Conservation (phyloP, 2,888 invertebrate genomes). For the Cantharis flavilabris region DNA sequence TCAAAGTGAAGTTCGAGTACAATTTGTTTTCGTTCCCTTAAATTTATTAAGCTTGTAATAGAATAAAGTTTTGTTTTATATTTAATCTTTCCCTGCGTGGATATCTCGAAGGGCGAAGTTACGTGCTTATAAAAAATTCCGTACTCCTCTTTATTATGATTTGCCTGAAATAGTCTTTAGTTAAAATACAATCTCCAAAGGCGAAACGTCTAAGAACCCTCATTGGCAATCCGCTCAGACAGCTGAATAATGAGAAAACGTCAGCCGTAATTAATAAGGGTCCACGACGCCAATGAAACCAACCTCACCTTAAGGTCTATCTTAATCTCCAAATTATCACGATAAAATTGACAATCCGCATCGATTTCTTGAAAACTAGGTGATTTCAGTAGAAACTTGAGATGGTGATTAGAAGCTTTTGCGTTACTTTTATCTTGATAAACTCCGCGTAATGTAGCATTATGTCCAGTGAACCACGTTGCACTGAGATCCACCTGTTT, state of each 20-base stretch:
- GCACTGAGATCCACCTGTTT: constrained; percentile 71
- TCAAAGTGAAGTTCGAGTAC: constrained; percentile 77
- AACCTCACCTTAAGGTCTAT: constrained; percentile 66
- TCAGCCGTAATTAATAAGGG: constrained; percentile 49
- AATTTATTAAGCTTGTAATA: constrained; percentile 66
- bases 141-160: constrained; percentile 70
- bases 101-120: constrained; percentile 64
- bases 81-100: constrained; percentile 69
- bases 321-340: constrained; percentile 70
- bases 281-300: constrained; percentile 42
- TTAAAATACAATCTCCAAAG: constrained; percentile 21
- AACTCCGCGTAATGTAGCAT: constrained; percentile 69
- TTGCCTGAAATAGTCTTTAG: constrained; percentile 56
- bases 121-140: constrained; percentile 68
- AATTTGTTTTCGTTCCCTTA: constrained; percentile 68
- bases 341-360: constrained; percentile 67
- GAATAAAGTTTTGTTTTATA: constrained; percentile 72
- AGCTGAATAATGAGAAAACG: constrained; percentile 50
- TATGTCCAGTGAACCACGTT: constrained; percentile 81
- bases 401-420: constrained; percentile 65
- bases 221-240: constrained; percentile 39
- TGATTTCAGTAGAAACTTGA: constrained; percentile 74
- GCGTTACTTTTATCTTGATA: constrained; percentile 76
- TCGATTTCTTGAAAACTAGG: constrained; percentile 74
- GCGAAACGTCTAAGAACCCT: constrained; percentile 26